These are phyloP conservation scores for Reticulitermes speratus DNA, from an alignment of 1,140 invertebrate genomes.

Conservation along the genomic window DNA sequence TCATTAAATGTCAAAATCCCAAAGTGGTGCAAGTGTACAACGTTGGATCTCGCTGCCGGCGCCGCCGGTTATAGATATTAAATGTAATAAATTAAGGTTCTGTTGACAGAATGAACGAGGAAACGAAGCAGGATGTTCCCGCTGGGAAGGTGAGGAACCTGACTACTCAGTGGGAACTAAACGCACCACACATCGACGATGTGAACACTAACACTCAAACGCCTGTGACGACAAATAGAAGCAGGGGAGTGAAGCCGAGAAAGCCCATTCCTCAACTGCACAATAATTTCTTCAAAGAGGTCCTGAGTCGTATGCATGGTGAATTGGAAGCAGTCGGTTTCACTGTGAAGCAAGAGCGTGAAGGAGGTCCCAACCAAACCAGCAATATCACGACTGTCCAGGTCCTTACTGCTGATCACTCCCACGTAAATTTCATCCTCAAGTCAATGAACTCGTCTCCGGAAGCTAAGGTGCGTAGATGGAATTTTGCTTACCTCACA, in stretches of 20 bases:
- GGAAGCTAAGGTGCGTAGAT: background rate
- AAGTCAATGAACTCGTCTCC: background rate
- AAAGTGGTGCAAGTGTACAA: too few species aligned
- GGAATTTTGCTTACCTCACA: too few species aligned
- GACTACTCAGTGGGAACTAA: background rate
- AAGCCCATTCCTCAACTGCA: background rate
- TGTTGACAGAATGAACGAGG: background rate
- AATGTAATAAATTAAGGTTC: background rate
- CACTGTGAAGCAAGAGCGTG: background rate
- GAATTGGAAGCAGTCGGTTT: background rate
- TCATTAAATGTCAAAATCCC: too few species aligned
- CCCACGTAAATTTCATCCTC: background rate
- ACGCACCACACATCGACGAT: background rate
- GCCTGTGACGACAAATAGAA: background rate
- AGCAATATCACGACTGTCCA: background rate
- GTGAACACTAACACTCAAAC: background rate
- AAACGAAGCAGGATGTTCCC: background rate
- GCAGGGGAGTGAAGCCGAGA: too few species aligned
- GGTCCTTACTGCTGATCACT: background rate
- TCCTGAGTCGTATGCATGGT: background rate
- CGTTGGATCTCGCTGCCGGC: too few species aligned
- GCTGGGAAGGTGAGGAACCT: background rate
- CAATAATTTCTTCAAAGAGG: background rate
- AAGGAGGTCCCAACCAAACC: background rate
- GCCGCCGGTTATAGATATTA: too few species aligned